Evolutionary conservation across 2,888 invertebrate genomes (phyloP), one percentile per base, ranked within the genome.

Genomic region (Clitarchus hookeri): DNA sequence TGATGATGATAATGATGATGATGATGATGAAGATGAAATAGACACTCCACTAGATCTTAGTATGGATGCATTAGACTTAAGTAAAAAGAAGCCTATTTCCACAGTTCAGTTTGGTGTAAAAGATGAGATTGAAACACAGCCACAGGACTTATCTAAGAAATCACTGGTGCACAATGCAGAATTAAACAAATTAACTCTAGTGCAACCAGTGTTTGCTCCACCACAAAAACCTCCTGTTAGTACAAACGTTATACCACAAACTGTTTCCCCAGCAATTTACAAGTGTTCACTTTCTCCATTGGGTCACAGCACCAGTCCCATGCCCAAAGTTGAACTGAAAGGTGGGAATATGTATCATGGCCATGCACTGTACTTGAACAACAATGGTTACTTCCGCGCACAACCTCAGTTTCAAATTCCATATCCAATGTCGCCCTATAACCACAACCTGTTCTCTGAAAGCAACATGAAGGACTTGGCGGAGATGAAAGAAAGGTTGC

Each of bases 31-130:
- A n/a, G 36, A 25, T 27, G 87, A 86, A 44, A 78, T 26, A 13
- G 86, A 87, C 83, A 86, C 87, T 16, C 94, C 96, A 0, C 93
- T 96, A 86, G 96, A 97, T 91, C 92, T 96, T 44, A 95, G 95
- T 86, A 96, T 95, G 91, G 96, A 96, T 91, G 97, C 96, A 8
- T 92, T 97, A 83, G 97, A 97, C 92, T 93, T 97, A 88, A 97
- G 97, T 90, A 96, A 96, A 90, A 97, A 97, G 91, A 94, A 94
- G 87, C 86, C 85, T 80, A 79, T 85, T 23, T 65, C 65, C 16
- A 9, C 65, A 65, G 65, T 65, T n/a, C 65, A 65, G n/a, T n/a
- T 65, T 65, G 65, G 65, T 65, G 85, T 3, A 3, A 85, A 85
- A 27, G 25, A 84, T 25, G 83, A 16, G 53, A 27, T 27, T 36